phyloP scores from a whole-genome alignment of 2,888 invertebrate genomes.

The Eumerus sabulonum region DNA sequence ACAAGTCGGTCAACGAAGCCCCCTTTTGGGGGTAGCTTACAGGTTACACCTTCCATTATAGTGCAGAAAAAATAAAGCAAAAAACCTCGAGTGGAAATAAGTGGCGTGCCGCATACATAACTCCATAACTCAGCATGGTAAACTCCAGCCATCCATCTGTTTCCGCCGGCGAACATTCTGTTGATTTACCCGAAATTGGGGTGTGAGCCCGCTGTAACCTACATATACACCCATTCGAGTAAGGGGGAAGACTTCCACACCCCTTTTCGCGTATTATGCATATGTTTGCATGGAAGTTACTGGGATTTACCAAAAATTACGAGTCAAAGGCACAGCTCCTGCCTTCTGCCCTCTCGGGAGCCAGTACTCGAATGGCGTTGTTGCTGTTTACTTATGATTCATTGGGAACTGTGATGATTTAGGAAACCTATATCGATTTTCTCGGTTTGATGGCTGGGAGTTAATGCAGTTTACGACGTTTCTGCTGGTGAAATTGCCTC shows the following conservation, averaged over 20 bases:
- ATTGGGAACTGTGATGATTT: slow-evolving; percentile 57
- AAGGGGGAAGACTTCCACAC: slow-evolving; percentile 34
- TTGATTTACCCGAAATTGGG: slow-evolving; percentile 37
- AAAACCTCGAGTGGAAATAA: slow-evolving; percentile 44
- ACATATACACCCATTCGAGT: background rate
- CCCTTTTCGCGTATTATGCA: too few relatives aligned
- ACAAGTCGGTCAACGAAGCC: too few relatives aligned
- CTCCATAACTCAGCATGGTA: slow-evolving; percentile 38
- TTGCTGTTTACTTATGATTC: slow-evolving; percentile 9
- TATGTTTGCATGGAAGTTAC: slow-evolving; percentile 1
- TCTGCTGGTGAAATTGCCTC: slow-evolving; percentile 16
- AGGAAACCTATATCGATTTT: slow-evolving; percentile 48
- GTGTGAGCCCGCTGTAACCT: background rate
- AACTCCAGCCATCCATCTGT: slow-evolving; percentile 56
- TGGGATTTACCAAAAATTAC: slow-evolving; percentile 16
- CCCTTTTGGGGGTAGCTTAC: too few relatives aligned
- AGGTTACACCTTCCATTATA: too few relatives aligned
- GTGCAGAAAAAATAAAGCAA: slow-evolving; percentile 9
- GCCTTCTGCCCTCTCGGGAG: slow-evolving; percentile 19
- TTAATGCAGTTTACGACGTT: slow-evolving; percentile 31
- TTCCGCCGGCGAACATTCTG: slow-evolving; percentile 60
- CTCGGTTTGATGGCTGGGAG: background rate
- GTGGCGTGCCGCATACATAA: slow-evolving; percentile 50
- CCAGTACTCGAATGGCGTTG: slow-evolving; percentile 17
- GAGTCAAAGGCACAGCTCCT: slow-evolving; percentile 1